Base-by-base conservation (phyloP, 2,888 invertebrate species). In the Orchesellides sinensis region DNA sequence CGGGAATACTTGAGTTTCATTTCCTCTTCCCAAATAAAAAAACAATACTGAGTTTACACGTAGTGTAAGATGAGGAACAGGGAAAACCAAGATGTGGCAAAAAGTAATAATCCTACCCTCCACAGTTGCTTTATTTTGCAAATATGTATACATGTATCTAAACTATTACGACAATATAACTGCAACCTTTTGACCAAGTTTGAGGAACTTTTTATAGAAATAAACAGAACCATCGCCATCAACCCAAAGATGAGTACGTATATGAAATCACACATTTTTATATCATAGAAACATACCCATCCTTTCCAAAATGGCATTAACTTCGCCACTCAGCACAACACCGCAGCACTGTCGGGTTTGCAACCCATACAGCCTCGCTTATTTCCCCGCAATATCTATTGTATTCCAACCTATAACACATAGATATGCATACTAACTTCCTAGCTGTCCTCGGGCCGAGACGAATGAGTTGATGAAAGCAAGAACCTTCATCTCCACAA, bases 381-480 rank as follows among this genome's bases (percentile, higher is more conserved):
- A 14, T 40, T 40, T 40, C 10, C 2, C 10, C 10, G 6, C 32
- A 32, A 32, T n/a, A n/a, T n/a, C 32, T 10, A 10, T 32, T 40
- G n/a, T 40, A 40, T 40, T 40, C 10, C n/a, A n/a, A 40, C 10
- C 1, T 2, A n/a, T 8, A 5, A 8, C 40, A 40, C 10, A 40
- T 14, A 40, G 2, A 40, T n/a, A n/a, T n/a, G n/a, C n/a, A n/a
- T 40, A 40, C 40, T 5, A 32, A 32, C 5, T n/a, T n/a, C n/a
- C 32, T 59, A 27, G 59, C n/a, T 59, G 59, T 29, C 59, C 59
- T 17, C 32, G 32, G 59, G 59, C 27, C 19, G 27, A 54, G 14
- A 12, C 49, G 49, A 54, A 54, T 54, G 54, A 32, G 59, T 32
- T 59, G 59, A 59, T 59, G 59, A 59, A 29, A 59, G 59, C 59